Percentiles rank a stretch among this genome's conserved stretches.
Evolutionary conservation across 1,140 invertebrate species (phyloP).

Genomic region (Manduca sexta): DNA sequence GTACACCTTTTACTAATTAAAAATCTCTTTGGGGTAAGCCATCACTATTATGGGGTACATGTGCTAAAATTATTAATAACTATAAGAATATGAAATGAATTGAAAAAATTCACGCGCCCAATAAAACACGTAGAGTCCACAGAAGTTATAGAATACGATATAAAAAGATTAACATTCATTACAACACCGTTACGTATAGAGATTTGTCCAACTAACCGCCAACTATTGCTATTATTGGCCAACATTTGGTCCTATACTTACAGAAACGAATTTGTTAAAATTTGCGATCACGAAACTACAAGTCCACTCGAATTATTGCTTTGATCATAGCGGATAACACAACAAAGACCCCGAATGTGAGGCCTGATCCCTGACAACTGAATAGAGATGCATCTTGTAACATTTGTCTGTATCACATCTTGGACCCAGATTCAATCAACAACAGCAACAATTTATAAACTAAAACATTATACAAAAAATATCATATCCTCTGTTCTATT

Average conservation of each 20-base stretch:
- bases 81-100: constrained; percentile 13
- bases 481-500: constrained; percentile 45
- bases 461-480: constrained; percentile 61
- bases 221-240: not conserved
- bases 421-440: constrained; percentile 57
- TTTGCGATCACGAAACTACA: no score
- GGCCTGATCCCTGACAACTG: no score
- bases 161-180: constrained; percentile 10
- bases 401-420: constrained; percentile 34
- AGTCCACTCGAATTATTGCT: no score
- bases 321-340: no score
- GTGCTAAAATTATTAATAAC: no score
- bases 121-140: not conserved
- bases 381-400: not conserved
- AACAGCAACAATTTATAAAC: constrained; percentile 55
- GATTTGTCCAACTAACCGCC: not conserved
- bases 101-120: constrained; percentile 1
- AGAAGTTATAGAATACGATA: constrained; percentile 1
- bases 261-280: constrained; percentile 10
- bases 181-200: constrained; percentile 12
- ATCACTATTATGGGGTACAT: no score
- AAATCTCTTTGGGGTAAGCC: no score
- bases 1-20: no score
- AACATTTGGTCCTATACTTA: constrained; percentile 6
- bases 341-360: no score